Percentiles rank a stretch among this genome's conserved stretches.
phyloP scores from a whole-genome alignment of 2,113 vertebrate genomes.

The Nothobranchius kuhntae region DNA sequence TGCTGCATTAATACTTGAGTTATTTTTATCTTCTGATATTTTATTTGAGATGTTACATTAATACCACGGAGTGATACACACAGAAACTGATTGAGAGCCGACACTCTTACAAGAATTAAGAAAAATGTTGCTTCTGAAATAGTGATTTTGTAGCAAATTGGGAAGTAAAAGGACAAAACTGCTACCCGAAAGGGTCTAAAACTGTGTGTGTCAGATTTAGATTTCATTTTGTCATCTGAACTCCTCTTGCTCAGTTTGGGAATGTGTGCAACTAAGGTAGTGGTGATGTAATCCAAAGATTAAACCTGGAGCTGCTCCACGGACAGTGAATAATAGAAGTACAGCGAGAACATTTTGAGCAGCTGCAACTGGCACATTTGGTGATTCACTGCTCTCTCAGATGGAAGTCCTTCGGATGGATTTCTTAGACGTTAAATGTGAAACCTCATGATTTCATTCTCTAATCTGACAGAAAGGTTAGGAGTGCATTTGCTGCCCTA shows the following conservation, averaged over 20 bases:
- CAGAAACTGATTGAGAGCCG: not conserved
- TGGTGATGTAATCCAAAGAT: slow-evolving; percentile 43
- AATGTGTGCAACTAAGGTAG: slow-evolving; percentile 26
- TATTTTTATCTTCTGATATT: no score
- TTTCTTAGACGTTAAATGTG: slow-evolving; percentile 15
- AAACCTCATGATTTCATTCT: not conserved
- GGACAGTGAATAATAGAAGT: slow-evolving; percentile 53
- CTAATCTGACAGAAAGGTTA: not conserved
- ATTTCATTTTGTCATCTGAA: not conserved
- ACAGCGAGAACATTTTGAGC: slow-evolving; percentile 52
- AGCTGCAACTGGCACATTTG: slow-evolving; percentile 30
- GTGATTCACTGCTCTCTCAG: slow-evolving; percentile 43
- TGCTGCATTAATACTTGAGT: not conserved
- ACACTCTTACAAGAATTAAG: no score
- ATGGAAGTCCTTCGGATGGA: slow-evolving; percentile 1
- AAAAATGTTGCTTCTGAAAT: no score
- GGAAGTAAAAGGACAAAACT: not conserved
- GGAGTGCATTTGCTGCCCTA: not conserved
- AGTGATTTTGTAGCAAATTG: no score
- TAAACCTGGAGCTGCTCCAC: slow-evolving; percentile 47
- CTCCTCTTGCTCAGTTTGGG: slow-evolving; percentile 17
- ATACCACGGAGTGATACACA: no score
- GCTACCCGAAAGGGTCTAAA: not conserved
- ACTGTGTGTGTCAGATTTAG: not conserved
- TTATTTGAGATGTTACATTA: no score